A percentile compares a stretch with the other conserved stretches of the same genome.
phyloP scores from a whole-genome alignment of 2,113 vertebrate species.

The Pygoscelis antarcticus region DNA sequence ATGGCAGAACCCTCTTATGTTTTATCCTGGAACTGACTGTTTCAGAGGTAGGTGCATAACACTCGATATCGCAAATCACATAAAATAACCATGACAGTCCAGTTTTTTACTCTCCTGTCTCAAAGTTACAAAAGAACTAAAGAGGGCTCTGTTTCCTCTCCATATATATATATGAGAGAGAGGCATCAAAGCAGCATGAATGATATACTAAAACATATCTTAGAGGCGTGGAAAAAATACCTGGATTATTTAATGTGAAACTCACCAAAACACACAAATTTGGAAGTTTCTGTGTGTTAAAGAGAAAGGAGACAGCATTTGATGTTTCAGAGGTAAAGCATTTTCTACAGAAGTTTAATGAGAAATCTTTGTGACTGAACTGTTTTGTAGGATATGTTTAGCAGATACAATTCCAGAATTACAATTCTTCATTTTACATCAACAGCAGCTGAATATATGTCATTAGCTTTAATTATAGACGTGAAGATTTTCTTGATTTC shows the following conservation, averaged over 20 bases:
- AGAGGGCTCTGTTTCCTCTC: background rate
- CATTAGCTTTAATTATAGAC: background rate
- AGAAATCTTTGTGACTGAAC: background rate
- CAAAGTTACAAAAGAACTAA: background rate
- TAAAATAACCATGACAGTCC: background rate
- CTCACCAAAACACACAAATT: background rate
- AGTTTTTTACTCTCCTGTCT: background rate
- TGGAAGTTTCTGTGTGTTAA: background rate
- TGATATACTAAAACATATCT: background rate
- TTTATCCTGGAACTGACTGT: background rate
- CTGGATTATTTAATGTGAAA: background rate
- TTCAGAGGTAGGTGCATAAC: background rate
- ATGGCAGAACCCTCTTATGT: background rate
- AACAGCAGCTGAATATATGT: background rate
- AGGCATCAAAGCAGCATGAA: background rate
- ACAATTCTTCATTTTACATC: background rate
- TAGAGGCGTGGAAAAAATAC: background rate
- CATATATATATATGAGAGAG: background rate
- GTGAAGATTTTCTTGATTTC: background rate
- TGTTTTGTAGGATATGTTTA: background rate
- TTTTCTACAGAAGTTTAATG: background rate
- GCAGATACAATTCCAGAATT: background rate
- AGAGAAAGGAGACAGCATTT: background rate
- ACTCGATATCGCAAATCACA: fast-evolving
- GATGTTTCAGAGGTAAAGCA: fast-evolving